Evolutionary conservation across 2,888 invertebrate genomes (phyloP), one percentile per base, ranked within the genome.

Genomic region (Dendrolimus houi): DNA sequence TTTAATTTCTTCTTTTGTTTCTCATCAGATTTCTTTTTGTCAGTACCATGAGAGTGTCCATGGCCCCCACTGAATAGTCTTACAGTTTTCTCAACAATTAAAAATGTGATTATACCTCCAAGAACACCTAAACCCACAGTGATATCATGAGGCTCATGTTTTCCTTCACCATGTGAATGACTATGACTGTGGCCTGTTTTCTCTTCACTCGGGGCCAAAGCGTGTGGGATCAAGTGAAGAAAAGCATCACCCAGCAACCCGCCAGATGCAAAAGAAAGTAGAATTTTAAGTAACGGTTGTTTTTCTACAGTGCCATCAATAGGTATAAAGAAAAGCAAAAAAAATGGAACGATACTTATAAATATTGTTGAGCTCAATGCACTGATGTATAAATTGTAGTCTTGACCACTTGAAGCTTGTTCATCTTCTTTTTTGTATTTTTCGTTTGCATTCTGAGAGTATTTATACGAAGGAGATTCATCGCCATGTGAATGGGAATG

Each of bases 191-290:
- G 90, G 0, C 94, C 93, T 65, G 91, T 91, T 9, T 59, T 64
- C 40, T 64, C 71, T n/a, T 65, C 65, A 59, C 68, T 71, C 2
- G 85, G 77, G 58, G 77, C 74, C 41, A 95, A 92, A 55, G 99
- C 98, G 85, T 99, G 99, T 1, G 99, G 99, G 75, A 99, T 99
- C 63, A 99, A 91, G 88, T 99, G 99, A 8, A 99, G 92, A 83
- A 99, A 99, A 0, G 99, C 99, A 91, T 99, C 99, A 8, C 99
- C 99, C 0, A 99, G 92, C 12, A 99, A 92, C 54, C 99, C 98
- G 54, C 98, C 98, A 1, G 98, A 97, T 0, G 98, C 98, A 85
- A 98, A 98, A 13, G 97, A 97, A 54, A 98, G 84, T 55, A 98
- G 91, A 60, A 99, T 93, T 87, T 99, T 99, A 8, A 99, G 88